Conservation (phyloP, 2,113 vertebrate genomes). For the Equus przewalskii region DNA sequence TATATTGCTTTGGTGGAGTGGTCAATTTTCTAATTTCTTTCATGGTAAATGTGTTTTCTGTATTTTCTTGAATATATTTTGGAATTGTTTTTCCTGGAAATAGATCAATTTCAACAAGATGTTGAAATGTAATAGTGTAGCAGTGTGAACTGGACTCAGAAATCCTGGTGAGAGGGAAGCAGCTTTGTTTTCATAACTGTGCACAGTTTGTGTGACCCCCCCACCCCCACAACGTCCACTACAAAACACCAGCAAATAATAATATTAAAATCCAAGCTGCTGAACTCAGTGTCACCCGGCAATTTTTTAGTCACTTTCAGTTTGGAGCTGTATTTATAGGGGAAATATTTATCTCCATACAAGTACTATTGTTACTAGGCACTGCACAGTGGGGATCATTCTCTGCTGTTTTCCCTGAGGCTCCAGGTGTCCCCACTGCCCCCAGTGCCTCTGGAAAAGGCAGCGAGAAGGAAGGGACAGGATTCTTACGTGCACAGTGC, state of each 20-base stretch:
- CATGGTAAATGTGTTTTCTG: background rate
- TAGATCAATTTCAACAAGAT: background rate
- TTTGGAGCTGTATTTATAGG: background rate
- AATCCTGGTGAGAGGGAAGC: background rate
- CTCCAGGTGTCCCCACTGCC: background rate
- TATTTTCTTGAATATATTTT: background rate
- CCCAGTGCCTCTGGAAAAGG: background rate
- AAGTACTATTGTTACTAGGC: background rate
- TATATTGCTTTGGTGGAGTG: background rate
- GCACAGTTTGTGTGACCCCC: background rate
- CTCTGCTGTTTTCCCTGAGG: background rate
- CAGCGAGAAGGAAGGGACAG: background rate
- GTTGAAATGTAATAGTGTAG: background rate
- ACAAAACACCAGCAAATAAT: background rate
- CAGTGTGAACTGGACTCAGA: background rate
- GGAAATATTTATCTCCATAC: background rate
- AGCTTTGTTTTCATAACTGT: background rate
- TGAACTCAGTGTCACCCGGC: no score
- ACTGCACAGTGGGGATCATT: background rate
- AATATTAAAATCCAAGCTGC: no score
- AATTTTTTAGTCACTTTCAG: background rate
- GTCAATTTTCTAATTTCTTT: background rate
- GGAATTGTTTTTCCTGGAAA: background rate
- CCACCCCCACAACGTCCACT: background rate
- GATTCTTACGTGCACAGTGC: background rate